Base-by-base conservation (phyloP, 2,113 vertebrate genomes). In the Pachycephala philippinensis region DNA sequence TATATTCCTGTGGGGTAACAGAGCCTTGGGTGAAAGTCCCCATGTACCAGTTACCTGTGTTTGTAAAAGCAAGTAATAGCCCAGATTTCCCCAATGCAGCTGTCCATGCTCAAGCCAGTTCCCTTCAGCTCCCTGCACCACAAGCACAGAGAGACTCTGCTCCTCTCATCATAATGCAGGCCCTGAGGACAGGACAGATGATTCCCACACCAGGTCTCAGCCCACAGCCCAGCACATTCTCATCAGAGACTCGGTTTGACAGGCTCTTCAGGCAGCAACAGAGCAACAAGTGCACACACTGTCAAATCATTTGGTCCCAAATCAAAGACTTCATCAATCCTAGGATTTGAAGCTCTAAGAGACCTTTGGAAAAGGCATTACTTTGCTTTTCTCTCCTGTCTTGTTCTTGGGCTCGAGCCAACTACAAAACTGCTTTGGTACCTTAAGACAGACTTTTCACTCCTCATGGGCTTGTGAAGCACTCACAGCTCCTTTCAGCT, bases 401-500 rank as follows among this genome's bases (percentile, higher is more conserved):
- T 66, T 11, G 5, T 68, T 84, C 45, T 72, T 84, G 76, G 64
- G 39, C 26, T 77, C 0, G 0, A 53, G 77, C 49, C 75, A 90
- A 19, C 52, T 31, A 60, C 9, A 33, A 84, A 82, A 78, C 40
- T 82, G n/a, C n/a, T 81, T 72, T 76, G 76, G 45, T 91, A 77
- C 84, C 27, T 6, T 45, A 90, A 90, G 71, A 85, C 59, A 57
- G 42, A 27, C 59, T 88, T 91, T 90, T 44, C 30, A 47, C 13
- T 91, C 82, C 71, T 77, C 39, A 33, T 9, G 64, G 95, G 24
- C 56, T 83, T 84, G 47, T 80, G 83, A 94, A 91, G 88, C 44
- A 66, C 76, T 87, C 87, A 66, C 35, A 77, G 50, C 33, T 96
- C 71, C 85, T 90, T 93, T 88, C 94, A 88, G 59, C 78, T 90